These are phyloP conservation scores for Protonibea diacanthus DNA, from an alignment of 2,797 vertebrate species.

Conservation along the genomic window DNA sequence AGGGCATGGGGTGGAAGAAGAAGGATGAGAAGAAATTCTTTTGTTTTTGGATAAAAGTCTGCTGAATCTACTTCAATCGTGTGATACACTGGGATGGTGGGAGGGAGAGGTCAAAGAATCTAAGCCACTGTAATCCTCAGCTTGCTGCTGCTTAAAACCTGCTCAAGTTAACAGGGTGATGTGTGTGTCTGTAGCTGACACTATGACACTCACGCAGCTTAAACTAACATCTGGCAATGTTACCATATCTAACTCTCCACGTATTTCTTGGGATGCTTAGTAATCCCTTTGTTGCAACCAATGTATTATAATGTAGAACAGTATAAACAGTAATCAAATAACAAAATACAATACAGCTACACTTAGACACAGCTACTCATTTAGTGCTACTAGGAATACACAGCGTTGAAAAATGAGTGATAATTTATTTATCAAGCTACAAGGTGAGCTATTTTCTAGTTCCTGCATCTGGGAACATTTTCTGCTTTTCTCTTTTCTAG, in stretches of 20 bases:
- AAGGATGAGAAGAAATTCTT: conserved; percentile 65
- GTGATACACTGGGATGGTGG: conserved; percentile 73
- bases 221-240: conserved; percentile 86
- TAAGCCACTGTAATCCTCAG: conserved; percentile 89
- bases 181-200: conserved; percentile 69
- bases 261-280: conserved; percentile 49
- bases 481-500: neutral
- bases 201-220: conserved; percentile 79
- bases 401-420: neutral
- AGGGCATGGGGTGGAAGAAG: conserved; percentile 43
- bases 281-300: conserved; percentile 50
- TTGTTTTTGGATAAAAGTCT: conserved; percentile 79
- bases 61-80: conserved; percentile 85
- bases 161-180: conserved; percentile 78
- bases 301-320: neutral
- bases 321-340: conserved; percentile 20
- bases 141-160: conserved; percentile 86
- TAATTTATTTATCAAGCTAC: neutral
- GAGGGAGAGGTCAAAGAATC: conserved; percentile 83
- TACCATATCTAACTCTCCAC: conserved; percentile 56
- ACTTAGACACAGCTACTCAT: conserved; percentile 1
- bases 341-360: neutral
- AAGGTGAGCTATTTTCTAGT: neutral
- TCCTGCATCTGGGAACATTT: neutral
- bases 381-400: neutral